Percentiles rank a stretch among this genome's conserved stretches.
Evolutionary conservation across 2,888 invertebrate species (phyloP).

Genomic region (Conomelus anceps): DNA sequence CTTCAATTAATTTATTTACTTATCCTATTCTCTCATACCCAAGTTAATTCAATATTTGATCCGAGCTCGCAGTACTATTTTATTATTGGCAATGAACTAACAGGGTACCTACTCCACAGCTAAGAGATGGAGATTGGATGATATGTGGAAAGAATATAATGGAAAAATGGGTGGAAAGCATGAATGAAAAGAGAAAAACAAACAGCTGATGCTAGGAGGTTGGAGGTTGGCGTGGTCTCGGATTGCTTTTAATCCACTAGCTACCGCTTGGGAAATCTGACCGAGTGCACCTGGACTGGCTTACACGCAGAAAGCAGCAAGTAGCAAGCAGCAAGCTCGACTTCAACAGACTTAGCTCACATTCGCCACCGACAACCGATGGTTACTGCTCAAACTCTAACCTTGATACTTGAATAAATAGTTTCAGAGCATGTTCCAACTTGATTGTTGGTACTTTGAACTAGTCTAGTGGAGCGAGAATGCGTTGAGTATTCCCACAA

Average conservation of each 20-base stretch:
- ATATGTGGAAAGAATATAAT: not conserved
- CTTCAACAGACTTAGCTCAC: not conserved
- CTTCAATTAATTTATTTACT: too few relatives aligned
- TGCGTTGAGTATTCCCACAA: too few relatives aligned
- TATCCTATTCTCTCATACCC: too few relatives aligned
- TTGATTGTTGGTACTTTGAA: too few relatives aligned
- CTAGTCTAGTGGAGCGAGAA: too few relatives aligned
- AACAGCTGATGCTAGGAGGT: not conserved
- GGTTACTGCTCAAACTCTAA: not conserved
- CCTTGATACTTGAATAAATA: not conserved
- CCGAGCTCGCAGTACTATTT: too few relatives aligned
- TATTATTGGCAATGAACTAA: too few relatives aligned
- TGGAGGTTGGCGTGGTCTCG: not conserved
- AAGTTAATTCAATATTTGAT: too few relatives aligned
- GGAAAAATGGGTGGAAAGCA: not conserved
- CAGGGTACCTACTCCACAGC: too few relatives aligned
- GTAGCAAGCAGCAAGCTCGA: not conserved
- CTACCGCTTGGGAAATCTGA: not conserved
- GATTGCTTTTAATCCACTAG: not conserved
- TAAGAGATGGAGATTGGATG: not conserved
- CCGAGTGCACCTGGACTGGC: not conserved
- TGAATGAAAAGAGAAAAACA: not conserved
- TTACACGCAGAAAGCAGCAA: not conserved
- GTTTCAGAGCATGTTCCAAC: not conserved
- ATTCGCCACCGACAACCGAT: not conserved